Evolutionary conservation across 2,113 vertebrate species (phyloP), one percentile per base, ranked within the genome.

Genomic region (Nothocercus julius): DNA sequence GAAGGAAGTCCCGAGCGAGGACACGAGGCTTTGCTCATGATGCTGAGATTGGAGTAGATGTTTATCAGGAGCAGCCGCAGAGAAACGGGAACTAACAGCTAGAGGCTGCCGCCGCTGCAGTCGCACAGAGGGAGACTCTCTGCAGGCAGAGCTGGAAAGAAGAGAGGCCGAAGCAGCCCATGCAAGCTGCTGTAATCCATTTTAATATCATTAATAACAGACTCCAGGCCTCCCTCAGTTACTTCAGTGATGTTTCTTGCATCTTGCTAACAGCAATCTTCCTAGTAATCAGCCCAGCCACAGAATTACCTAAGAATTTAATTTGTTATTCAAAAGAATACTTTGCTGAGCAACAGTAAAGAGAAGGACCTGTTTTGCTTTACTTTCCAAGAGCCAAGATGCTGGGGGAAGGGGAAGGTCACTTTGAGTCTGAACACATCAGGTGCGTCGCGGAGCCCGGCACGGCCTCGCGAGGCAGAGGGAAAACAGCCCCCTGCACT

Each of bases 401-500:
- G n/a, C 13, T 30, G 84, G 81, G 73, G 64, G 63, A 68, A 91
- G 76, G 67, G 56, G 47, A 73, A 90, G 67, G 79, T 62, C 34
- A 63, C 49, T 58, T 47, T 66, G 72, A 72, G 88, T 94, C 90
- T 90, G 87, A 96, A 89, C 76, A 77, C 88, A 56, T 86, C 89
- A 82, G 90, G 86, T 66, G 47, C 20, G 74, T 54, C 12, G 69
- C 1, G 1, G 47, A 77, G 89, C 59, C 73, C 9, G 53, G 19
- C 83, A 68, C 84, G 85, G 85, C 76, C 87, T 2, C 7, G 36
- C 70, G 40, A 91, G 85, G 90, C 73, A 45, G 75, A 78, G 13
- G 17, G 59, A 82, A 94, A 94, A 68, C 81, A 93, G 80, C 11
- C 87, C 93, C 90, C 83, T 3, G 89, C 88, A 91, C 95, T 97